phyloP scores from a whole-genome alignment of 2,113 vertebrate species.

The Dermatemys mawii region DNA sequence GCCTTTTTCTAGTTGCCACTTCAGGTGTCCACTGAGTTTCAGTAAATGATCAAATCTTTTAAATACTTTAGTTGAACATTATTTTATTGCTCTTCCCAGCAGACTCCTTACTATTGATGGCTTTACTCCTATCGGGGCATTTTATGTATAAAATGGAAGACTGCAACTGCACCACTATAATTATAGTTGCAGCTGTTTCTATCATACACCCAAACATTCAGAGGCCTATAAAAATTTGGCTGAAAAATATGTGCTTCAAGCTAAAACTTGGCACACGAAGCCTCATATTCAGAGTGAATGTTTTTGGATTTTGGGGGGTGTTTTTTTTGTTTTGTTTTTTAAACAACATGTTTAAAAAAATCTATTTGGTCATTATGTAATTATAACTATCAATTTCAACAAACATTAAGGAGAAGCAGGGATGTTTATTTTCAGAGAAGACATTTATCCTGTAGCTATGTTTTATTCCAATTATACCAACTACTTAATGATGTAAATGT shows the following conservation, averaged over 20 bases:
- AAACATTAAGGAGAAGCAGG: constrained; percentile 32
- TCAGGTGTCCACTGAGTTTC: background rate
- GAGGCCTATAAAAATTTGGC: background rate
- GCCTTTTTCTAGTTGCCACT: background rate
- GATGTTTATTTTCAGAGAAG: constrained; percentile 29
- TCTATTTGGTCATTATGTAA: constrained; percentile 5
- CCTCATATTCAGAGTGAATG: background rate
- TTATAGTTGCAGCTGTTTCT: background rate
- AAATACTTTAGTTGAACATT: background rate
- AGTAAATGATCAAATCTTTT: background rate
- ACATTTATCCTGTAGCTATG: background rate
- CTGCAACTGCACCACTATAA: background rate
- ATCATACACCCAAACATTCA: background rate
- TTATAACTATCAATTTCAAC: constrained; percentile 1
- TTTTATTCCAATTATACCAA: constrained; percentile 30
- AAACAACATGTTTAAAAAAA: background rate
- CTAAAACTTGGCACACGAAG: background rate
- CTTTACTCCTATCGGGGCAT: background rate
- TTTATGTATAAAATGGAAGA: background rate
- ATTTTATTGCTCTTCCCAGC: background rate
- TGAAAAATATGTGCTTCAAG: constrained; percentile 1
- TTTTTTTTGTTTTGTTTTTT: background rate
- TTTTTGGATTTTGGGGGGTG: background rate
- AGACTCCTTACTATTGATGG: background rate
- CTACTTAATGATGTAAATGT: constrained; percentile 12